Conservation (phyloP, 1,140 invertebrate genomes). For the Trichonephila clavata region DNA sequence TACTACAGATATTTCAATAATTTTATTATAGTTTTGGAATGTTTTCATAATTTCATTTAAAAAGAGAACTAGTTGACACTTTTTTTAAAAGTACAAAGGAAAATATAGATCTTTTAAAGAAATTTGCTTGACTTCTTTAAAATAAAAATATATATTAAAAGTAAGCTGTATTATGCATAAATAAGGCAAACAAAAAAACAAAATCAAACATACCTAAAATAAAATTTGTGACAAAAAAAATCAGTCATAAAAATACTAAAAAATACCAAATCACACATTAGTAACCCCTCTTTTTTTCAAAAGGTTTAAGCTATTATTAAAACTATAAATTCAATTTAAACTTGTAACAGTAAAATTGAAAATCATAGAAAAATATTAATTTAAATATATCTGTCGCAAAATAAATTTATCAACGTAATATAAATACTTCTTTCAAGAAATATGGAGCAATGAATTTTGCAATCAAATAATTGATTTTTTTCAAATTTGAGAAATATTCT, state of each 20-base stretch:
- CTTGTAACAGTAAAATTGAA: too few relatives aligned
- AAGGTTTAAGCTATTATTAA: background rate
- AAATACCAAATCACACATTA: background rate
- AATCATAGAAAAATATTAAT: too few relatives aligned
- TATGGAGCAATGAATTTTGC: too few relatives aligned
- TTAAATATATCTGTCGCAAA: too few relatives aligned
- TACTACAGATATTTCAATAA: background rate
- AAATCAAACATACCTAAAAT: background rate
- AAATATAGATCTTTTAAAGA: background rate
- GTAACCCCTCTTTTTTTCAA: background rate
- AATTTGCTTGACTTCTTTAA: background rate
- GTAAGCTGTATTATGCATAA: background rate
- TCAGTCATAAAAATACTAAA: background rate
- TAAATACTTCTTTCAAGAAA: too few relatives aligned
- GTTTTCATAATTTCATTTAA: slow-evolving; percentile 30
- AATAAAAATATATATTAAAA: background rate
- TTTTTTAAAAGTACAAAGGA: background rate
- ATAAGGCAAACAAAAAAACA: background rate
- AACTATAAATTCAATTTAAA: background rate
- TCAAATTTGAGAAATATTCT: too few relatives aligned
- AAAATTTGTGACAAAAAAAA: background rate
- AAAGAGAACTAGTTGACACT: slow-evolving; percentile 5
- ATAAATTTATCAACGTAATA: too few relatives aligned
- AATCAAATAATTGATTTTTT: too few relatives aligned
- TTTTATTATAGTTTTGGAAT: slow-evolving; percentile 4